Evolutionary conservation across 2,888 invertebrate genomes (phyloP), one percentile per base, ranked within the genome.

Genomic region (Spilarctia lutea): DNA sequence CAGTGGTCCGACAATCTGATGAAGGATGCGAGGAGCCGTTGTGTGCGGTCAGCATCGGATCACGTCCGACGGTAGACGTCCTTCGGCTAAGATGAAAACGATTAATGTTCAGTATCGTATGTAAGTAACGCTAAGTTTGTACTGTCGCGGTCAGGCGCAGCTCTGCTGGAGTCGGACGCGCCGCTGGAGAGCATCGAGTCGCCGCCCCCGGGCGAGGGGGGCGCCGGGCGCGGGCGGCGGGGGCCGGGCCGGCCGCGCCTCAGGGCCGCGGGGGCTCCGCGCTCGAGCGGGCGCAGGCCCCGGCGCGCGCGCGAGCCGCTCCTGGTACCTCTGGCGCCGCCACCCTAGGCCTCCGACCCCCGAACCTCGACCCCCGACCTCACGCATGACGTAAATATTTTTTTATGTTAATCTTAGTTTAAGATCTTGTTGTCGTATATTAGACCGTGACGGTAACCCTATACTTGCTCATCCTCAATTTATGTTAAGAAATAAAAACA

Each of bases 311-410:
- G 94, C 42, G 94, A 94, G 82, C 94, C 95, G 6, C 88, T 95
- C 75, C 91, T 96, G 33, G 96, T 96, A 87, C 96, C 96, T 83
- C 92, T 96, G 63, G 96, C 96, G 88, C 96, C 96, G 90, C 94
- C 94, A 35, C 94, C 94, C 6, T 93, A 90, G 86, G 83, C 8
- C 33, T 8, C 7, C 16, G 13, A 35, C 20, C 60, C n/a, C 30
- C 8, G 16, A 35, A 18, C 60, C n/a, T 24, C 8, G 16, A 13
- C 45, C 6, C 52, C 52, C 20, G 8, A 0, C 52, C 24, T 18
- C 7, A 7, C 24, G 8, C 3, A 24, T 24, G 8, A 24, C n/a
- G 56, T 24, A n/a, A 8, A n/a, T 10, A 1, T 24, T 27, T 56
- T n/a, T 56, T 48, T 16, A 42, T 3, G 13, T 42, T 13, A 42